Evolutionary conservation across 1,140 invertebrate genomes (phyloP).

Genomic region (Berghia stephanieae): DNA sequence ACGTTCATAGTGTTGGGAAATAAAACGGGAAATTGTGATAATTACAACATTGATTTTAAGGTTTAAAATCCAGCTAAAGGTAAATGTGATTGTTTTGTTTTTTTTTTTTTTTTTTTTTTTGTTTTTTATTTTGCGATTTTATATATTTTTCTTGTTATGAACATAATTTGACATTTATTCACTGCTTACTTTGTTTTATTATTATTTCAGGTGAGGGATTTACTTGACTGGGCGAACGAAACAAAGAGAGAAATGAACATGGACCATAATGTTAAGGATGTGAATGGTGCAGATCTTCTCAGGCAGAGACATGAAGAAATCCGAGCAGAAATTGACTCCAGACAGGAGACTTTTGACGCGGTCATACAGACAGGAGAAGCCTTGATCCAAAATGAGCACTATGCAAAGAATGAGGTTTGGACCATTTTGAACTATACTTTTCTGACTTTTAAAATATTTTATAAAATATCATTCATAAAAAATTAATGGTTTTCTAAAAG

Average conservation of each 20-base stretch:
- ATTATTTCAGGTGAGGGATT: conserved; percentile 78
- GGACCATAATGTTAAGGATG: conserved; percentile 87
- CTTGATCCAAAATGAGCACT: conserved; percentile 83
- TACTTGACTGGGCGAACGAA: conserved; percentile 87
- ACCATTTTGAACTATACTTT: background rate
- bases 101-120: too few relatives aligned
- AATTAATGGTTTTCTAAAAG: too few relatives aligned
- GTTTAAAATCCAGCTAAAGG: too few relatives aligned
- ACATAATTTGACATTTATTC: conserved; percentile 10
- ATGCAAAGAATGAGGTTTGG: conserved; percentile 77
- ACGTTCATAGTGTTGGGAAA: too few relatives aligned
- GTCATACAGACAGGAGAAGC: conserved; percentile 82
- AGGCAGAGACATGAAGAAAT: conserved; percentile 85
- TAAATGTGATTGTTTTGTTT: too few relatives aligned
- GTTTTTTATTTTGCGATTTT: too few relatives aligned
- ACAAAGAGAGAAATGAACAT: conserved; percentile 82
- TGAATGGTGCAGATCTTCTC: conserved; percentile 86
- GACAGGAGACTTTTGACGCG: conserved; percentile 85
- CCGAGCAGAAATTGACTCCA: conserved; percentile 92
- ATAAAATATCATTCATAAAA: background rate
- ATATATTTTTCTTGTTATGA: background rate
- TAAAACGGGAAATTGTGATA: too few relatives aligned
- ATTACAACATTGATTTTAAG: too few relatives aligned
- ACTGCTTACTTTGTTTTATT: background rate
- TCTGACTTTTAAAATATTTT: background rate